Conservation (phyloP, 35 echinoderm and acorn worm species). For the Heliocidaris tuberculata region DNA sequence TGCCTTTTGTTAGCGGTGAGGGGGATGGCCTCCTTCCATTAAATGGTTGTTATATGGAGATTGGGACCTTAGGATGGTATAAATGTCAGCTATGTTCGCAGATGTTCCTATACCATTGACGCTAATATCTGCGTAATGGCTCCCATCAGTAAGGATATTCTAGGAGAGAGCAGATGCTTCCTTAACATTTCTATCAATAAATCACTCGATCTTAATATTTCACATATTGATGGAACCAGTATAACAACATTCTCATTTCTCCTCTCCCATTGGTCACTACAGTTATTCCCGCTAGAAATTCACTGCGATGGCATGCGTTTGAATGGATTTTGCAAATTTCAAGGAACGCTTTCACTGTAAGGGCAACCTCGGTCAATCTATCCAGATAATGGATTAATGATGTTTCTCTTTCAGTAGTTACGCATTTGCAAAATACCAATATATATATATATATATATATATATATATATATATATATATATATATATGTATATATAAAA, state of each 20-base stretch:
- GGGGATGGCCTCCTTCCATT: background rate
- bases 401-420: background rate
- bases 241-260: background rate
- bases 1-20: background rate
- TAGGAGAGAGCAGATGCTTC: background rate
- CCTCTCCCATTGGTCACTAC: background rate
- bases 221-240: background rate
- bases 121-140: background rate
- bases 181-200: background rate
- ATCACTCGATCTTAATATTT: background rate
- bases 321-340: background rate
- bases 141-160: background rate
- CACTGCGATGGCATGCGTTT: background rate
- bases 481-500: too few species aligned
- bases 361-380: background rate
- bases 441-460: too few species aligned
- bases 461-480: too few species aligned
- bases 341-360: background rate
- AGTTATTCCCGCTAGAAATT: background rate
- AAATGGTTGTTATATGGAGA: background rate
- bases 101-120: background rate
- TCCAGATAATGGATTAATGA: background rate
- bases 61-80: background rate
- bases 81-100: background rate
- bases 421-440: too few species aligned